A percentile compares a stretch with the other conserved stretches of the same genome.
phyloP scores from a whole-genome alignment of 1,140 invertebrate species.

The Drosophila teissieri region DNA sequence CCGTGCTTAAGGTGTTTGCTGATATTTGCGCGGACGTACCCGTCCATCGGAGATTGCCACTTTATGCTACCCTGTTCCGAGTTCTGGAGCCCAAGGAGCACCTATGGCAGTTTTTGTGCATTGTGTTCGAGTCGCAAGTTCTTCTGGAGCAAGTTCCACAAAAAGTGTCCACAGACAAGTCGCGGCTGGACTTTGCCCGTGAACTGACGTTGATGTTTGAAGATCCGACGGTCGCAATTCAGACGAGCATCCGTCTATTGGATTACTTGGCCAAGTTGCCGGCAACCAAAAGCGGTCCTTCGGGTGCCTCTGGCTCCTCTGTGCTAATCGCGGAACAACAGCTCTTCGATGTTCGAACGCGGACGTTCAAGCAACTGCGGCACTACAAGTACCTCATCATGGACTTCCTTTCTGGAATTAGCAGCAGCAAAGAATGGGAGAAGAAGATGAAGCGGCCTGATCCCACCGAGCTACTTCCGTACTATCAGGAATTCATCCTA shows the following conservation, averaged over 20 bases:
- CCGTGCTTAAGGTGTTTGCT: slow-evolving; percentile 94
- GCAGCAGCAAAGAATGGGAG: slow-evolving; percentile 89
- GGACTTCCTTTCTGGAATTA: slow-evolving; percentile 88
- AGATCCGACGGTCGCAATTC: slow-evolving; percentile 86
- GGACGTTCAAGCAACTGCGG: slow-evolving; percentile 90
- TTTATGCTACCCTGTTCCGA: slow-evolving; percentile 92
- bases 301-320: slow-evolving; percentile 11
- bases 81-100: slow-evolving; percentile 89
- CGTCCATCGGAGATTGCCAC: slow-evolving; percentile 91
- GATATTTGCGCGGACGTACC: slow-evolving; percentile 95
- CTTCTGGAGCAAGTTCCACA: slow-evolving; percentile 71
- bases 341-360: slow-evolving; percentile 89
- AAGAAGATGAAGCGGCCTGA: slow-evolving; percentile 85
- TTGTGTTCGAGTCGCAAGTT: slow-evolving; percentile 89
- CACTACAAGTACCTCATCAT: slow-evolving; percentile 93
- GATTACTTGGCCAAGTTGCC: slow-evolving; percentile 85
- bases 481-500: slow-evolving; percentile 89
- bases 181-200: slow-evolving; percentile 55
- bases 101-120: slow-evolving; percentile 91
- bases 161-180: slow-evolving; percentile 65
- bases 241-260: slow-evolving; percentile 88
- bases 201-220: slow-evolving; percentile 57
- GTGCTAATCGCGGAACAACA: slow-evolving; percentile 76
- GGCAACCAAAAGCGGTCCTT: slow-evolving; percentile 62
- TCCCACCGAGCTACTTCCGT: slow-evolving; percentile 61